These are phyloP conservation scores for Nebria brevicollis DNA, from an alignment of 2,888 invertebrate genomes.

Conservation along the genomic window DNA sequence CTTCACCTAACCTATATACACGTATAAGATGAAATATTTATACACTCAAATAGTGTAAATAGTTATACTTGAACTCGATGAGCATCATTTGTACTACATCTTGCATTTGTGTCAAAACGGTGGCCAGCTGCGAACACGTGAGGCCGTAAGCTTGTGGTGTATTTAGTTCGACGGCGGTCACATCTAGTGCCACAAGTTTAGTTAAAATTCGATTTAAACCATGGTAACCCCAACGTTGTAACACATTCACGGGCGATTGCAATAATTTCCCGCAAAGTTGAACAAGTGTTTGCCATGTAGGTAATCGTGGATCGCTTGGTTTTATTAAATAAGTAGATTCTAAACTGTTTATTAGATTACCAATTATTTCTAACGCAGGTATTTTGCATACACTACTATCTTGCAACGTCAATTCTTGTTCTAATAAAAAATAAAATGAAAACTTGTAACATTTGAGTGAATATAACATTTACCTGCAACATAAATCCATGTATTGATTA, in stretches of 20 bases:
- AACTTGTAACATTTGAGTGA: neutral
- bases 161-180: constrained; percentile 19
- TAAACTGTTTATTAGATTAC: constrained; percentile 24
- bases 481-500: constrained; percentile 67
- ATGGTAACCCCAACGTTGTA: constrained; percentile 65
- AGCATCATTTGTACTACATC: constrained; percentile 67
- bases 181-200: constrained; percentile 32
- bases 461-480: constrained; percentile 58
- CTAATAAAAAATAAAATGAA: constrained; percentile 21
- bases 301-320: constrained; percentile 48
- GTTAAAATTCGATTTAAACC: constrained; percentile 56
- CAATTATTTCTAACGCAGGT: constrained; percentile 37
- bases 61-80: constrained; percentile 65
- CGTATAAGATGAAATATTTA: constrained; percentile 27
- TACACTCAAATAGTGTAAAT: constrained; percentile 7
- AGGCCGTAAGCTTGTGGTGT: constrained; percentile 23
- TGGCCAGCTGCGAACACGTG: constrained; percentile 31
- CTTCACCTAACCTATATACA: constrained; percentile 67
- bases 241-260: constrained; percentile 58
- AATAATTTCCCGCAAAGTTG: constrained; percentile 60
- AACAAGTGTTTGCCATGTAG: constrained; percentile 60
- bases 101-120: constrained; percentile 55
- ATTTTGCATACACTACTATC: constrained; percentile 15
- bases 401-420: constrained; percentile 27
- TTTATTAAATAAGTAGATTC: constrained; percentile 36